Evolutionary conservation across 2,888 invertebrate species (phyloP), one percentile per base, ranked within the genome.

Genomic region (Agrypnus murinus): DNA sequence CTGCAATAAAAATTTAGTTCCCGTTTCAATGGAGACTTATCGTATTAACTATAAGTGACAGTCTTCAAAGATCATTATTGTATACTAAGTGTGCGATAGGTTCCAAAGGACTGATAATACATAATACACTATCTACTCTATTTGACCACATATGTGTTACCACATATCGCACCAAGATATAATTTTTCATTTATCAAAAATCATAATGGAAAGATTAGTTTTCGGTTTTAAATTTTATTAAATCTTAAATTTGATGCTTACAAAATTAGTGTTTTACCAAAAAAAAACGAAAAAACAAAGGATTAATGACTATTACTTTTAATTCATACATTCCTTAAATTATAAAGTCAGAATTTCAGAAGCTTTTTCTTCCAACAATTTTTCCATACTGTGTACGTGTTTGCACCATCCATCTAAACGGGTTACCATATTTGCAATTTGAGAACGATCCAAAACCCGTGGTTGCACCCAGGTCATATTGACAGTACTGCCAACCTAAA

Each of bases 381-480:
- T 86, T 82, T 93, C 93, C 92, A 94, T 93, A 36, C 88, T 87
- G 73, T 88, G 88, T 4, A 94, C 93, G 79, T 94, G 93, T 77
- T 89, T 89, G 80, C 92, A 91, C 94, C 94, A 94, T 53, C 88
- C 87, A 69, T 91, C 90, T 55, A 95, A 86, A 74, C 92, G 88
- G 69, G 90, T 88, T 73, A 93, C 90, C 93, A 95, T 93, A 34
- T 88, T 88, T 2, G 89, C 86, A 77, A 94, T 92, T 89, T 94
- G 89, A 31, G 84, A 84, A 64, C 87, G 85, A 82, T 94, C 92
- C 58, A 95, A 86, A 8, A 95, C 95, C 73, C 95, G 86, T 2
- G 95, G 95, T 83, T 95, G 95, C 7, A 95, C 94, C 95, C 95
- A 95, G 8, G 92, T 92, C 89, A 95, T 91, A 81, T 92, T 91